Base-by-base conservation (phyloP, 2,888 invertebrate genomes). In the Bellardia bayeri region DNA sequence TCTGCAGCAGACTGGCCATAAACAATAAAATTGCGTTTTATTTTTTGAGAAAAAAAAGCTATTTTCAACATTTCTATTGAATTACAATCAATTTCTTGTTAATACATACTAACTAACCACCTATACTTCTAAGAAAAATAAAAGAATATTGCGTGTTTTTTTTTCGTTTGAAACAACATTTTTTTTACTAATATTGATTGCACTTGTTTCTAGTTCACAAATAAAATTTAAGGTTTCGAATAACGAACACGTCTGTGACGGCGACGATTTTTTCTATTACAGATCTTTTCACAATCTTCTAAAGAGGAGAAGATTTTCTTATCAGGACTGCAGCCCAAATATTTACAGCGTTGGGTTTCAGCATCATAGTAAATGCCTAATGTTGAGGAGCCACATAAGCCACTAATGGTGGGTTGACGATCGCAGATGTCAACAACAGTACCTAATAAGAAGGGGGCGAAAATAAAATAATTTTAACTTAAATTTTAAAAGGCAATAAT, bases 231-330 rank as follows among this genome's bases (percentile, higher is more conserved):
- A 8, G 68, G 66, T 74, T 87, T 87, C 23, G 86, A 87, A 37
- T 88, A 85, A 54, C 87, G 86, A 54, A 86, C 87, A 33, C 72
- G 76, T 71, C 89, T 72, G 23, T 89, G 66, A 68, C 90, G 91
- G 4, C 90, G 80, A 51, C 92, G 92, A 37, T 92, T 89, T 75
- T 88, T 68, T 84, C 90, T 92, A 71, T 93, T 93, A 86, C 93
- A 93, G 45, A 92, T 92, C 84, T 90, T 90, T 37, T 93, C 93
- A 61, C 93, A 93, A 56, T 92, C 91, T 88, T 92, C 93, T 23
- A 93, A 82, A 0, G 90, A 89, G 11, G 75, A 87, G 82, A 93
- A 93, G 7, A 92, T 89, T 69, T 91, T 91, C 89, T 90, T 91
- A 54, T 90, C 90, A 16, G 90, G 90, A 85, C 90, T 92, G 87